Conservation (phyloP, 2,888 invertebrate genomes). For the Harmothoe impar region DNA sequence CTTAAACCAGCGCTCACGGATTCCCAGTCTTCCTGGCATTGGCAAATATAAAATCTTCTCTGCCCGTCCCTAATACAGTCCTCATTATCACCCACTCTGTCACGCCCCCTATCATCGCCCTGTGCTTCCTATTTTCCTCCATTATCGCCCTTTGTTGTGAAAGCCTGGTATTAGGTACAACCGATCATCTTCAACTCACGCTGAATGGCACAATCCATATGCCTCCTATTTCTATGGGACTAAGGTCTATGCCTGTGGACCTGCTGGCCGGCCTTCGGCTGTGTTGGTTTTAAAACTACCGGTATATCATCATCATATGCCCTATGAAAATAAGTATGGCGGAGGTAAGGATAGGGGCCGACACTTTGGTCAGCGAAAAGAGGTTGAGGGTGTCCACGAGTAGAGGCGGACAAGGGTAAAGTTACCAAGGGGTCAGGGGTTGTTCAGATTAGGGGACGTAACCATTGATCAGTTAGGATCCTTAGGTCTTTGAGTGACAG, state of each 20-base stretch:
- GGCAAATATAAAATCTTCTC: not conserved
- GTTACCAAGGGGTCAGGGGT: not conserved
- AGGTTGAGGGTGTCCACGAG: not conserved
- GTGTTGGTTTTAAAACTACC: too few relatives aligned
- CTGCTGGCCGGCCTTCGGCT: too few relatives aligned
- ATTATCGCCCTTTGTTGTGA: constrained; percentile 47
- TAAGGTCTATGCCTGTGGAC: too few relatives aligned
- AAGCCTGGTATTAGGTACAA: not conserved
- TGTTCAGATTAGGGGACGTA: not conserved
- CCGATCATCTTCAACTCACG: too few relatives aligned
- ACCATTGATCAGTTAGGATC: constrained; percentile 51
- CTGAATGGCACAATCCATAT: too few relatives aligned
- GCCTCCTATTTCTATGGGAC: too few relatives aligned
- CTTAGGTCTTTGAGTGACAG: constrained; percentile 45
- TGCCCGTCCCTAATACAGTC: not conserved
- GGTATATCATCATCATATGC: too few relatives aligned
- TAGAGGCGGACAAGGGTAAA: not conserved
- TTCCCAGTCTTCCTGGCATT: not conserved
- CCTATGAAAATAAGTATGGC: too few relatives aligned
- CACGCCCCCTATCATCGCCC: constrained; percentile 11
- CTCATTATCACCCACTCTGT: not conserved
- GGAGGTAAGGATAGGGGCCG: too few relatives aligned
- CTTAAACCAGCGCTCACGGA: not conserved
- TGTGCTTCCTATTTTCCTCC: not conserved
- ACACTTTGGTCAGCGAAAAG: too few relatives aligned